Evolutionary conservation across 2,888 invertebrate species (phyloP).

Genomic region (Lepidochitona cinerea): DNA sequence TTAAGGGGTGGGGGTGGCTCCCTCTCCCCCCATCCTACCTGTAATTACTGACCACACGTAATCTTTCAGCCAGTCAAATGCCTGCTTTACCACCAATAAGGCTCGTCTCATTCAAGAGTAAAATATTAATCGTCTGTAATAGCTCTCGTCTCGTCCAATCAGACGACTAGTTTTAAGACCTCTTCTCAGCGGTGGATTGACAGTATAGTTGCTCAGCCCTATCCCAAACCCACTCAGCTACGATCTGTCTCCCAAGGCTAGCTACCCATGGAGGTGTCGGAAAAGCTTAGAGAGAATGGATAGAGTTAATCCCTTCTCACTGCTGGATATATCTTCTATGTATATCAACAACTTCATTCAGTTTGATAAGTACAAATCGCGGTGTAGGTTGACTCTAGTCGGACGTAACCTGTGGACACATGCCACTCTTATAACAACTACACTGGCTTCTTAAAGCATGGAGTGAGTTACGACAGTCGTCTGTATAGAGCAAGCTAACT

Average conservation of each 20-base stretch:
- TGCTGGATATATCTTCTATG: not conserved
- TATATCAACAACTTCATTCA: not conserved
- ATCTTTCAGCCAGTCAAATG: not conserved
- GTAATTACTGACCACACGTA: not conserved
- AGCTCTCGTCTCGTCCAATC: too few species aligned
- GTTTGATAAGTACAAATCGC: not conserved
- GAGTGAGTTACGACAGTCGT: too few species aligned
- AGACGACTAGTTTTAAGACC: too few species aligned
- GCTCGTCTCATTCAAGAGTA: not conserved
- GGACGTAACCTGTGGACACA: not conserved
- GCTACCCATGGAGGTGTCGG: not conserved
- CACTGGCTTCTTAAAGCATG: too few species aligned
- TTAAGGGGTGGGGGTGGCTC: too few species aligned
- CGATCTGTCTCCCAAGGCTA: not conserved
- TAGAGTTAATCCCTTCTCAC: not conserved
- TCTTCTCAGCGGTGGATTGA: too few species aligned
- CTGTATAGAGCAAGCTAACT: too few species aligned
- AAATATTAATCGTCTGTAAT: constrained; percentile 3
- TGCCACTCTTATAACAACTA: not conserved
- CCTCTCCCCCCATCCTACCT: too few species aligned
- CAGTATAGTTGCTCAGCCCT: too few species aligned
- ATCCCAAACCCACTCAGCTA: not conserved
- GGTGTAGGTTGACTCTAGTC: not conserved
- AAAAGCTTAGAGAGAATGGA: not conserved
- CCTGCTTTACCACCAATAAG: not conserved